A percentile compares a stretch with the other conserved stretches of the same genome.
Conservation (phyloP, 2,797 vertebrate species). For the Tenualosa thibaudeaui region DNA sequence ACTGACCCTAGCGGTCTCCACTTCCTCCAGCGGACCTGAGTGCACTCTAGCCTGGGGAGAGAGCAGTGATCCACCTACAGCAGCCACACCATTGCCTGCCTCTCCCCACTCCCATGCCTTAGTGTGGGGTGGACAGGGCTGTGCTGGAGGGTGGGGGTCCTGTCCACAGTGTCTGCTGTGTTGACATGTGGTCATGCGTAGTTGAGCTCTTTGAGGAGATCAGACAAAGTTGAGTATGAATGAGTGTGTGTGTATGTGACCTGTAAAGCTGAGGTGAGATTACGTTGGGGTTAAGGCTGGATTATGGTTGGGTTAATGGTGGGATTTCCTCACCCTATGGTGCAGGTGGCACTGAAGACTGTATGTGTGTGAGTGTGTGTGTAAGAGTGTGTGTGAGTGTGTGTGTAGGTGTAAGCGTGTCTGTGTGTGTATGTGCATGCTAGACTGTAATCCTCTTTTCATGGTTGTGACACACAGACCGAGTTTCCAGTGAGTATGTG, state of each 20-base stretch:
- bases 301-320: slow-evolving; percentile 36
- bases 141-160: no score
- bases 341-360: slow-evolving; percentile 22
- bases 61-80: background rate
- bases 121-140: no score
- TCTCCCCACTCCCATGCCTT: background rate
- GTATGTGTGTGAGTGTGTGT: background rate
- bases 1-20: slow-evolving; percentile 13
- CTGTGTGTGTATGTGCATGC: slow-evolving; percentile 12
- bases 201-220: background rate
- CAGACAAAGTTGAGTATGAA: background rate
- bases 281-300: slow-evolving; percentile 17
- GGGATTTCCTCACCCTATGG: slow-evolving; percentile 31
- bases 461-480: background rate
- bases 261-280: slow-evolving; percentile 13
- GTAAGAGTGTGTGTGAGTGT: background rate
- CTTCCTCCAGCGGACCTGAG: slow-evolving; percentile 2
- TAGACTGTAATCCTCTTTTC: background rate
- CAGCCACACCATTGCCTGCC: background rate
- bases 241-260: slow-evolving; percentile 25
- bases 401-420: slow-evolving; percentile 6
- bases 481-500: background rate
- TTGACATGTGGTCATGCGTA: background rate
- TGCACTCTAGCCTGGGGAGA: background rate
- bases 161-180: background rate